These are phyloP conservation scores for Styela clava DNA, from an alignment of 23 tunicate species.

Conservation along the genomic window DNA sequence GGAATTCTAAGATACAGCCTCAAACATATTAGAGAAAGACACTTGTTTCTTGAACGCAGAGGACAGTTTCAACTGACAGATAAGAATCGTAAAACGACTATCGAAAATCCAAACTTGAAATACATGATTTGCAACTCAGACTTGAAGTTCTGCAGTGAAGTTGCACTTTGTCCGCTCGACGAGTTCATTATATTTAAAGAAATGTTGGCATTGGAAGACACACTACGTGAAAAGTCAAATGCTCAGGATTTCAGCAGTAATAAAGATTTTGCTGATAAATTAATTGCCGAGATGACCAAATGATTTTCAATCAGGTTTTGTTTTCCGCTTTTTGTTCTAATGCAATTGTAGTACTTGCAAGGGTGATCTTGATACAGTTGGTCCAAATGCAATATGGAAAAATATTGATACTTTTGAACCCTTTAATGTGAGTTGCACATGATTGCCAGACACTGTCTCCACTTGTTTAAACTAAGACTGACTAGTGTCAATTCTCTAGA, in stretches of 20 bases:
- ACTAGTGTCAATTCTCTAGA: no score
- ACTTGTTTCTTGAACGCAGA: constrained; percentile 50
- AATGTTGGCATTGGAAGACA: constrained; percentile 26
- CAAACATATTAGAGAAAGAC: constrained; percentile 24
- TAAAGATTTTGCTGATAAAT: constrained; percentile 15
- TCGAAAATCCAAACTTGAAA: constrained; percentile 30
- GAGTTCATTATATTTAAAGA: constrained; percentile 40
- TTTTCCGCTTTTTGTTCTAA: no score
- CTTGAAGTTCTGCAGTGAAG: constrained; percentile 42
- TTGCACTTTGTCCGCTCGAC: constrained; percentile 30
- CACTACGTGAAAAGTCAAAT: neutral
- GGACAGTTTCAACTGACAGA: constrained; percentile 40
- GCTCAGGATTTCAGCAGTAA: neutral
- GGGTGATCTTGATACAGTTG: no score
- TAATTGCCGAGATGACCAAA: constrained; percentile 16
- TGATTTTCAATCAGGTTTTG: neutral
- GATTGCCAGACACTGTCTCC: no score
- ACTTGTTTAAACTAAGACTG: no score
- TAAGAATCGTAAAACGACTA: constrained; percentile 39
- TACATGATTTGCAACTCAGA: constrained; percentile 38
- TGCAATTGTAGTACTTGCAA: no score
- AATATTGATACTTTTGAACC: no score
- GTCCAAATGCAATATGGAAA: no score
- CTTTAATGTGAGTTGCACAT: no score
- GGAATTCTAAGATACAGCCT: constrained; percentile 24